Evolutionary conservation across 2,113 vertebrate species (phyloP).

Genomic region (Xiphophorus couchianus): DNA sequence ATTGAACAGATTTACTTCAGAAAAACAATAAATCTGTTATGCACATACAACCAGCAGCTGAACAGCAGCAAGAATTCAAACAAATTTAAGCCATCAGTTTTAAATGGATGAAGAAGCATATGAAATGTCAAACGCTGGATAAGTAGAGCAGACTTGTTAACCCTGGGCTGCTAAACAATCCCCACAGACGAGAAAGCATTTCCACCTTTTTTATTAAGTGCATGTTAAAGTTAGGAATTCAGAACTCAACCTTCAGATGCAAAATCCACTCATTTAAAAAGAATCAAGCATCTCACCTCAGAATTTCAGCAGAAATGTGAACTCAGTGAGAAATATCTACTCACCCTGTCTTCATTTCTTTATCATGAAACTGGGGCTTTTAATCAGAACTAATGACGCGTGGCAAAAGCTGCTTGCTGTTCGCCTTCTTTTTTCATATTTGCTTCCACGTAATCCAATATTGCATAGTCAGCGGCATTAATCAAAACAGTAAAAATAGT

Average conservation of each 20-base stretch:
- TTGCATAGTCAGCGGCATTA: background rate
- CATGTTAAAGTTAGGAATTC: constrained; percentile 16
- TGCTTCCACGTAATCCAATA: background rate
- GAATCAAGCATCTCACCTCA: background rate
- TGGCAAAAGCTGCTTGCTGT: background rate
- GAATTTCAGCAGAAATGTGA: background rate
- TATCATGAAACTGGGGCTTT: background rate
- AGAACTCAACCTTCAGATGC: constrained; percentile 1
- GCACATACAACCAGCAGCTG: constrained; percentile 4
- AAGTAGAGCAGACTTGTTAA: constrained; percentile 19
- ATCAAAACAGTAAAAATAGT: background rate
- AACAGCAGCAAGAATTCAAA: constrained; percentile 30
- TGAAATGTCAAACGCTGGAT: constrained; percentile 29
- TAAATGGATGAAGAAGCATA: constrained; percentile 26
- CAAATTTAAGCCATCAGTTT: constrained; percentile 23
- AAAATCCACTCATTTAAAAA: constrained; percentile 1
- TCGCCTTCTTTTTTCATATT: background rate
- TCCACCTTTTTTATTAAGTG: constrained; percentile 12
- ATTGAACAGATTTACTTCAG: background rate
- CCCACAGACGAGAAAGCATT: constrained; percentile 34
- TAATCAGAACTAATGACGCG: background rate
- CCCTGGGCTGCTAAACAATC: constrained; percentile 30
- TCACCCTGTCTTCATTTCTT: background rate
- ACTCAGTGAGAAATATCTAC: background rate
- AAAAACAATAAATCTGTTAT: background rate